A percentile compares a stretch with the other conserved stretches of the same genome.
Evolutionary conservation across 2,797 vertebrate species (phyloP).

Genomic region (Artibeus lituratus): DNA sequence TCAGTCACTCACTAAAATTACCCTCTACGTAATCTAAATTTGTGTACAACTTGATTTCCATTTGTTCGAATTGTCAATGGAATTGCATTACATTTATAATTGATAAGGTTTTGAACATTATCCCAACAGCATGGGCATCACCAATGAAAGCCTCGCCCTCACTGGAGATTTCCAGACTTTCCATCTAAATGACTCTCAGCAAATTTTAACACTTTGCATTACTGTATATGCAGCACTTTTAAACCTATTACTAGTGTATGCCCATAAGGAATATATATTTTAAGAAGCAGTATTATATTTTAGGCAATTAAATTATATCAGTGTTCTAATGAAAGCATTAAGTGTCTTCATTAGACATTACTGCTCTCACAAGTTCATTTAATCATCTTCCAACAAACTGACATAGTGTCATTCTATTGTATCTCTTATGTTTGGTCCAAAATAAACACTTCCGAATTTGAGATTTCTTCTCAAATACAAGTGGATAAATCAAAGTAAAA

Average conservation of each 20-base stretch:
- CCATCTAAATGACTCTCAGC: neutral
- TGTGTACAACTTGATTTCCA: neutral
- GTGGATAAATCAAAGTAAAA: neutral
- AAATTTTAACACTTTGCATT: neutral
- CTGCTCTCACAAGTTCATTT: constrained; percentile 1
- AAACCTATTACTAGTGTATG: neutral
- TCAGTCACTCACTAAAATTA: neutral
- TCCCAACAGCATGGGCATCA: neutral
- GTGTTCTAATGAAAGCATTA: constrained; percentile 42
- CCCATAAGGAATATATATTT: constrained; percentile 6
- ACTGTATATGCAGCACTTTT: neutral
- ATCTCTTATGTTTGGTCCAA: neutral
- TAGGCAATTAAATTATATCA: constrained; percentile 39
- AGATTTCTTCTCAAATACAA: neutral
- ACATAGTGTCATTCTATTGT: neutral
- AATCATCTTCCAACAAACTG: neutral
- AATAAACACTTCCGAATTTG: neutral
- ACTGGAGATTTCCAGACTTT: neutral
- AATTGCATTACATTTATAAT: neutral
- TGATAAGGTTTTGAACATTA: neutral
- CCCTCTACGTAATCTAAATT: neutral
- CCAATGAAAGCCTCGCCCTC: neutral
- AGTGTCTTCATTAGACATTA: neutral
- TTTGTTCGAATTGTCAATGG: neutral
- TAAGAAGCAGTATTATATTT: neutral